These are phyloP conservation scores for Elysia crispata DNA, from an alignment of 2,888 invertebrate genomes.

Conservation along the genomic window DNA sequence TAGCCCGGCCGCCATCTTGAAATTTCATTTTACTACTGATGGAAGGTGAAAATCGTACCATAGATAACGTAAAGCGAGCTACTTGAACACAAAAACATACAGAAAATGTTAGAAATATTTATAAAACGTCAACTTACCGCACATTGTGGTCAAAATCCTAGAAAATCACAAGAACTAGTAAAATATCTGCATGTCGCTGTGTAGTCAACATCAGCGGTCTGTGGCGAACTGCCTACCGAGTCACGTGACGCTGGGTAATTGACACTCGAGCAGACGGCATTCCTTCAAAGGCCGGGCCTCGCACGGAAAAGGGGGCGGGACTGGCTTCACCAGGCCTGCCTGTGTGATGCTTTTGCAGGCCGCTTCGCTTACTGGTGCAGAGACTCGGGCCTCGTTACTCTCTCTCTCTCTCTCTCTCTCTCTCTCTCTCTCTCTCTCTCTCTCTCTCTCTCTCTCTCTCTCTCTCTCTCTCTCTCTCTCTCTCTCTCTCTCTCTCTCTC, in stretches of 20 bases:
- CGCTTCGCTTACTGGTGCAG: background rate
- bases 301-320: constrained; percentile 41
- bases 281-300: constrained; percentile 48
- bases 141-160: constrained; percentile 34
- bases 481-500: constrained; percentile 10
- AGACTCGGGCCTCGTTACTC: background rate
- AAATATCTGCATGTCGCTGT: constrained; percentile 41
- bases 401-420: background rate
- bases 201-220: constrained; percentile 24
- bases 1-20: constrained; percentile 47
- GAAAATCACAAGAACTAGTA: constrained; percentile 25
- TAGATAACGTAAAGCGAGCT: background rate
- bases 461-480: background rate
- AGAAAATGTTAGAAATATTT: constrained; percentile 7
- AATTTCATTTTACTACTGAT: constrained; percentile 16
- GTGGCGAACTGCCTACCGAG: constrained; percentile 35
- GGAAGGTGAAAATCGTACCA: background rate
- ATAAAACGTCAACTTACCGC: constrained; percentile 39
- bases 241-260: constrained; percentile 49
- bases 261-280: constrained; percentile 48
- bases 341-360: constrained; percentile 1
- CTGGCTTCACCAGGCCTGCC: constrained; percentile 18
- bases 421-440: constrained; percentile 1
- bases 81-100: background rate
- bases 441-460: constrained; percentile 1